Conservation (phyloP, 1,140 invertebrate genomes). For the Heliothis subflexa region DNA sequence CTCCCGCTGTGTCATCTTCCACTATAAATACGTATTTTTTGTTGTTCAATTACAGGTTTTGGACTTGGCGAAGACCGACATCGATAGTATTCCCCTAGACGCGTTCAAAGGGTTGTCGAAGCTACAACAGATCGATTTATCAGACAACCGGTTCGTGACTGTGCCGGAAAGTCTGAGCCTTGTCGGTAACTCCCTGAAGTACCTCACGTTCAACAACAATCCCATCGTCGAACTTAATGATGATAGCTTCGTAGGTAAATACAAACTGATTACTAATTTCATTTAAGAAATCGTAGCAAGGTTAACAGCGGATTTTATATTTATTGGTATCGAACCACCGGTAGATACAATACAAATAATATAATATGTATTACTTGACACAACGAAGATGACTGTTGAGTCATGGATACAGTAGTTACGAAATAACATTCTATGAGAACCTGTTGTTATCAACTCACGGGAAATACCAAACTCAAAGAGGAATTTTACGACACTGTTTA, state of each 20-base stretch:
- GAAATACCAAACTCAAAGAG: conserved; percentile 23
- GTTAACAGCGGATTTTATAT: too few species aligned
- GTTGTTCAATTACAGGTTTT: conserved; percentile 80
- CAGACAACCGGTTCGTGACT: conserved; percentile 86
- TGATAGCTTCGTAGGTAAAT: conserved; percentile 86
- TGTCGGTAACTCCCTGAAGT: conserved; percentile 83
- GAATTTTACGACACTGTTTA: conserved; percentile 6
- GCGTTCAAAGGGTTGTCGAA: conserved; percentile 80
- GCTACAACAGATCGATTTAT: conserved; percentile 86
- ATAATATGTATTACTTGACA: background rate
- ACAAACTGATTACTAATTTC: background rate
- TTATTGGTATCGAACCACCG: too few species aligned
- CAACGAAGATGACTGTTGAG: background rate
- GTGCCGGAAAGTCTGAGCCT: conserved; percentile 86
- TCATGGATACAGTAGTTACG: background rate
- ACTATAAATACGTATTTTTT: conserved; percentile 14
- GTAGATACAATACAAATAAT: conserved; percentile 4
- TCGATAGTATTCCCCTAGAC: conserved; percentile 83
- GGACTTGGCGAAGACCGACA: conserved; percentile 87
- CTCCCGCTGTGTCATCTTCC: conserved; percentile 14
- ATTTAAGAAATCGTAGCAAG: background rate
- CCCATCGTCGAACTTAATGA: conserved; percentile 85
- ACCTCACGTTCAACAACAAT: conserved; percentile 87
- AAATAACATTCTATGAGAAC: conserved; percentile 11
- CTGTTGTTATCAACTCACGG: conserved; percentile 27